These are phyloP conservation scores for Eulemur coronatus DNA, from an alignment of 2,797 vertebrate species.

Conservation along the genomic window DNA sequence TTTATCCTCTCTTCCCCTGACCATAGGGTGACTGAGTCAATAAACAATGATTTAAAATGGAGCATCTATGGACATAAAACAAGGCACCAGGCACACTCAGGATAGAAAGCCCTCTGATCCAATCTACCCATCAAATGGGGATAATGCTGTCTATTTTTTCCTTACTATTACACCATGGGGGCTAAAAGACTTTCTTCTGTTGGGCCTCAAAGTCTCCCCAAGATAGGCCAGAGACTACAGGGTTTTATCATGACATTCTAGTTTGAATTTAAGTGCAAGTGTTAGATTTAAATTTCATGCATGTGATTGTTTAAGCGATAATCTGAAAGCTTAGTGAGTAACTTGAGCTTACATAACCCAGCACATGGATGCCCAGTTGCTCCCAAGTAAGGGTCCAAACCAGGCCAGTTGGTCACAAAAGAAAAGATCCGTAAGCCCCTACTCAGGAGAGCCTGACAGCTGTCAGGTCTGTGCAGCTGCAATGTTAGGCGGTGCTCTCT, in stretches of 20 bases:
- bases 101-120: neutral
- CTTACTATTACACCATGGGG: neutral
- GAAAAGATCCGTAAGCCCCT: no score
- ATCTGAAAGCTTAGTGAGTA: neutral
- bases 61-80: neutral
- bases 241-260: neutral
- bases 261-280: neutral
- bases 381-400: neutral
- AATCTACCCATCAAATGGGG: neutral
- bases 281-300: neutral
- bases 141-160: neutral
- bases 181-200: neutral
- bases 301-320: neutral
- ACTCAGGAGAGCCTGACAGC: neutral
- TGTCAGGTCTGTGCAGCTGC: neutral
- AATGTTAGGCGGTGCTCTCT: neutral
- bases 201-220: neutral
- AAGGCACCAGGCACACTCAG: neutral
- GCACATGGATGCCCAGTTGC: neutral
- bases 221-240: neutral
- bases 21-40: neutral
- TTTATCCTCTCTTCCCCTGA: neutral
- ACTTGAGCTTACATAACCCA: neutral
- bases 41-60: neutral
- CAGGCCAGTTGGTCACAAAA: neutral